A percentile compares a stretch with the other conserved stretches of the same genome.
Evolutionary conservation across 35 echinoderm and acorn worm genomes (phyloP).

Genomic region (Patiria miniata): DNA sequence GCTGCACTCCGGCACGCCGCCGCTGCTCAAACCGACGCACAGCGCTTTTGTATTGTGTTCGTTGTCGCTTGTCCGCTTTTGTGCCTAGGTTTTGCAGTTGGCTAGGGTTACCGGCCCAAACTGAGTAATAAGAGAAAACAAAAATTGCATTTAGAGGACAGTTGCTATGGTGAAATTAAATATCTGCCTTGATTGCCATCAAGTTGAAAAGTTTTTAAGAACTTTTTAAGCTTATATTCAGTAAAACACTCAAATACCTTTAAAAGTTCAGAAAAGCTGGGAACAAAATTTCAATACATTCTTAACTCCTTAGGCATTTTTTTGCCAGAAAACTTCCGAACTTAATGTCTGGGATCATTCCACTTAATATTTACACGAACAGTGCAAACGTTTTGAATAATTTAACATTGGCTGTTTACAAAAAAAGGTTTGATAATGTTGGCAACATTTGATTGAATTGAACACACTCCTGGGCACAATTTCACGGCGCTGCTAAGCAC

Average conservation of each 20-base stretch:
- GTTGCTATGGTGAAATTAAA: constrained; percentile 12
- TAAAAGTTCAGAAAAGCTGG: background rate
- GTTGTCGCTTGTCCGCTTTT: background rate
- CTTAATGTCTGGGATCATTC: no score
- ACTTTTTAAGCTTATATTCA: background rate
- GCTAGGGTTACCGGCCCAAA: constrained; percentile 24
- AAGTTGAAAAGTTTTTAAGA: background rate
- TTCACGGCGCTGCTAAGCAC: no score
- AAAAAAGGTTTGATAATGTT: no score
- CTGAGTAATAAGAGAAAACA: background rate
- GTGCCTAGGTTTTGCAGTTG: background rate
- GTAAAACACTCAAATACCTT: background rate
- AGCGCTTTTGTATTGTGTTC: background rate
- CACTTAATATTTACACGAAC: no score
- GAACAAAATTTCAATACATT: background rate
- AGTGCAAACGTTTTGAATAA: no score
- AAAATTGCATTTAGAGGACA: background rate
- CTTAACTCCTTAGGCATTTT: background rate
- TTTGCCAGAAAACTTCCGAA: background rate
- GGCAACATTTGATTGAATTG: no score
- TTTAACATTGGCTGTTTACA: no score
- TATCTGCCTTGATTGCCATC: background rate
- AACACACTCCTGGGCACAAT: no score
- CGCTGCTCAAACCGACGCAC: background rate
- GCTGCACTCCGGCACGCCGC: background rate